Percentiles rank a stretch among this genome's conserved stretches.
Evolutionary conservation across 2,797 vertebrate species (phyloP).

Genomic region (Oryzias dopingdopingensis): DNA sequence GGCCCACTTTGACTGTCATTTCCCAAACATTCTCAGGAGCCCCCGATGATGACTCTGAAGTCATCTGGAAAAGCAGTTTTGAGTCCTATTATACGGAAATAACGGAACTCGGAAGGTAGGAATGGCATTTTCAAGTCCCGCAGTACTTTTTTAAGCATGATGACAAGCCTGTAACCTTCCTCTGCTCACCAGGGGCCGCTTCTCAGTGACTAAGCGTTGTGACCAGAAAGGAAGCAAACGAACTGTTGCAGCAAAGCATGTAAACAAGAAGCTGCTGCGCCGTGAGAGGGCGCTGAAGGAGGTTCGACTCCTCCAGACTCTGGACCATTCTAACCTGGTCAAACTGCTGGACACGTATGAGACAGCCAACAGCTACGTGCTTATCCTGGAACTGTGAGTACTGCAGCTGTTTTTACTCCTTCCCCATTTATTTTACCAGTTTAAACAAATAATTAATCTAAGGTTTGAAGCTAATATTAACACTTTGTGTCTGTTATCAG

Average conservation of each 20-base stretch:
- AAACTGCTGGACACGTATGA: conserved; percentile 92
- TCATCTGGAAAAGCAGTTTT: conserved; percentile 93
- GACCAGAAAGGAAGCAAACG: conserved; percentile 92
- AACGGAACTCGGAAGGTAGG: conserved; percentile 93
- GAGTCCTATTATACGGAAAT: conserved; percentile 94
- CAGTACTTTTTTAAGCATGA: too few species aligned
- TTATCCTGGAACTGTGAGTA: conserved; percentile 92
- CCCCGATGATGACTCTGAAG: conserved; percentile 85
- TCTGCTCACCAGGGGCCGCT: conserved; percentile 83
- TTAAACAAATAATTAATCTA: background rate
- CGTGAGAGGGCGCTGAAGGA: conserved; percentile 94
- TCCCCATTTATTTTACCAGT: background rate
- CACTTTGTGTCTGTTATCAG: conserved; percentile 54
- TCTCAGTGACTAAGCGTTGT: conserved; percentile 94
- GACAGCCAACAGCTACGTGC: conserved; percentile 87
- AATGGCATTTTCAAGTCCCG: background rate
- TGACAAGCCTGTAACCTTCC: background rate
- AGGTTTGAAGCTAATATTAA: background rate
- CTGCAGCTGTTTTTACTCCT: background rate
- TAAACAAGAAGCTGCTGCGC: conserved; percentile 96
- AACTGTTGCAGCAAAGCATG: conserved; percentile 89
- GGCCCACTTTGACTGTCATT: background rate
- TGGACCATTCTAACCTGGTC: conserved; percentile 92
- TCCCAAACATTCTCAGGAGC: conserved; percentile 73
- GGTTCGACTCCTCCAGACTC: conserved; percentile 87